Conservation (phyloP, 1,140 invertebrate genomes). For the Mesaphorura yosii region DNA sequence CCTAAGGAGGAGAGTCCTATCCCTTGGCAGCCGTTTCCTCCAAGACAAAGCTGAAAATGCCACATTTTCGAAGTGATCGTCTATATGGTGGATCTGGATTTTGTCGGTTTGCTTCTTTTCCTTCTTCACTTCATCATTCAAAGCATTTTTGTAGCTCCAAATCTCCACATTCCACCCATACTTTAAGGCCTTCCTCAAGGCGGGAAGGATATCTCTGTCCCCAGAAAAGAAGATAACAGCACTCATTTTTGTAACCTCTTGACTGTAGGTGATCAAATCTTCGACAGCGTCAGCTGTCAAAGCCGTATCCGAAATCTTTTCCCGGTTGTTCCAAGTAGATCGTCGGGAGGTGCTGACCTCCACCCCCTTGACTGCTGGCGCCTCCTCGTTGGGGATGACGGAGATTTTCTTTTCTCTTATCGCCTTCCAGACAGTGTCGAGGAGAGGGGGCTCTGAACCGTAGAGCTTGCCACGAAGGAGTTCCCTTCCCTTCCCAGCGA, state of each 20-base stretch:
- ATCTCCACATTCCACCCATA: constrained; percentile 18
- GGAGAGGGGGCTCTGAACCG: constrained; percentile 14
- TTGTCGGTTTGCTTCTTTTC: background rate
- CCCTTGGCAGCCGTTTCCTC: background rate
- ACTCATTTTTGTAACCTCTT: background rate
- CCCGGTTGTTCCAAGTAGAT: constrained; percentile 12
- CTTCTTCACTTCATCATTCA: constrained; percentile 2
- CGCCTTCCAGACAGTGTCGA: constrained; percentile 21
- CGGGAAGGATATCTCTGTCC: constrained; percentile 15
- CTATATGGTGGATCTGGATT: constrained; percentile 13
- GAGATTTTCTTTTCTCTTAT: constrained; percentile 16
- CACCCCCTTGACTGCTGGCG: too few species aligned
- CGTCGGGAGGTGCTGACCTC: constrained; percentile 9
- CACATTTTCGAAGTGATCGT: constrained; percentile 20
- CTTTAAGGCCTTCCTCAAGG: constrained; percentile 12
- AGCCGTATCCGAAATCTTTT: constrained; percentile 16
- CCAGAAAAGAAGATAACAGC: constrained; percentile 16
- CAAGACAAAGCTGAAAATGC: constrained; percentile 9
- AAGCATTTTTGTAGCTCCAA: constrained; percentile 14
- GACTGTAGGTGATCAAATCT: constrained; percentile 4
- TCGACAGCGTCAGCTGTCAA: constrained; percentile 20
- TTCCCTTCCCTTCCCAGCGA: constrained; percentile 2
- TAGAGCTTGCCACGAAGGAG: constrained; percentile 14
- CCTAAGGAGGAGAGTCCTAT: too few species aligned
- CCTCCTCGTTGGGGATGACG: too few species aligned